Evolutionary conservation across 2,797 vertebrate species (phyloP), one percentile per base, ranked within the genome.

Genomic region (Poeciliopsis turneri): DNA sequence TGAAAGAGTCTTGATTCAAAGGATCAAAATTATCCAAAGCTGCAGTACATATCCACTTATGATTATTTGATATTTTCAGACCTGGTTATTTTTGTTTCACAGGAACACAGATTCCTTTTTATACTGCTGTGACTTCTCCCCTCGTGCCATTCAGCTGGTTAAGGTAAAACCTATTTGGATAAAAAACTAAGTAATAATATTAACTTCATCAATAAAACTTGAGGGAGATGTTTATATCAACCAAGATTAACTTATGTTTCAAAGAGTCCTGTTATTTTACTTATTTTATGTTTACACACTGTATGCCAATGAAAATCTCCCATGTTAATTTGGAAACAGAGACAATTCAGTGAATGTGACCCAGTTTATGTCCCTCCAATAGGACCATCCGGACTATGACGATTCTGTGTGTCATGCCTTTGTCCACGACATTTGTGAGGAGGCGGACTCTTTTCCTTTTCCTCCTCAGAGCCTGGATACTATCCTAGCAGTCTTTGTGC

Each of bases 101-200:
- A 96, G 95, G 79, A 88, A 87, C 73, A 88, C 92, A 59, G 90
- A 93, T 72, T 89, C 94, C 41, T 98, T 97, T 92, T 88, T 98
- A 2, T 98, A 97, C 93, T 98, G 97, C 86, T 98, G 97, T 95
- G 97, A 99, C 95, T 98, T 99, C 92, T 97, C 97, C 76, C 89
- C 94, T 73, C 90, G 84, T 91, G 97, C 97, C 49, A 93, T 98
- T 89, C 95, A 97, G 83, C 91, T 98, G 78, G 94, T 98, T 72
- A 97, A 96, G 97, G 97, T 98, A 95, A 92, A 79, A 11, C 45
- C 75, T 78, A 4, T 75, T 55, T 0, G 0, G n/a, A 69, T 59
- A 4, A 78, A 43, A 7, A 30, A 5, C 20, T 13, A 23, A 33
- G 23, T 12, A 41, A 39, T 68, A 20, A 68, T 23, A 23, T 23